These are phyloP conservation scores for Pristionchus arcanus DNA, from an alignment of 2,888 invertebrate species.

Conservation along the genomic window DNA sequence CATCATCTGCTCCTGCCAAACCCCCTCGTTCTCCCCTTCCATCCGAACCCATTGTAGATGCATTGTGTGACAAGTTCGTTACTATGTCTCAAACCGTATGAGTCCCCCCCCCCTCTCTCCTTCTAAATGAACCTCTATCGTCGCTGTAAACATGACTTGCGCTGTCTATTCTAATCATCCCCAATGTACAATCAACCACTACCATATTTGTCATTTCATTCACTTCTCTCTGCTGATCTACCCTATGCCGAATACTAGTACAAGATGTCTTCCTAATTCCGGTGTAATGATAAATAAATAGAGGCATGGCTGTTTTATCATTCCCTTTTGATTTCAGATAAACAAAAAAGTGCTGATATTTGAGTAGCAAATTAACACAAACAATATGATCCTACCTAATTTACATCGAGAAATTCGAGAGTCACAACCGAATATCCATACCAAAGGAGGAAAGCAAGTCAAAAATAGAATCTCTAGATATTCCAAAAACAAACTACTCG, in stretches of 20 bases:
- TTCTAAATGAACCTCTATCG: neutral
- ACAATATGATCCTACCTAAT: constrained; percentile 11
- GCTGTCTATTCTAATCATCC: neutral
- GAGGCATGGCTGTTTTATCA: neutral
- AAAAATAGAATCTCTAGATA: constrained; percentile 22
- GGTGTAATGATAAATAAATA: neutral
- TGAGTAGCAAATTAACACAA: constrained; percentile 32
- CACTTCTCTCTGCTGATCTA: constrained; percentile 39
- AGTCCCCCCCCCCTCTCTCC: neutral
- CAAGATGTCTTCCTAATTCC: neutral
- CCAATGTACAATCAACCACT: constrained; percentile 1
- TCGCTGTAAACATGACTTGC: constrained; percentile 24
- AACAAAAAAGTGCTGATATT: neutral
- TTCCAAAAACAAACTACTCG: constrained; percentile 13
- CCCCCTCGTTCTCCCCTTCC: constrained; percentile 7
- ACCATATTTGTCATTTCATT: constrained; percentile 44
- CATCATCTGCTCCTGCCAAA: constrained; percentile 43
- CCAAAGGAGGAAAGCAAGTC: neutral
- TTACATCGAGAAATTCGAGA: constrained; percentile 24
- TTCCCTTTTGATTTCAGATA: constrained; percentile 3
- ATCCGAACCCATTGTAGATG: constrained; percentile 22
- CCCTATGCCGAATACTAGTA: constrained; percentile 29
- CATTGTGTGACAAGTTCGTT: constrained; percentile 64
- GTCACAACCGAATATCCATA: constrained; percentile 5
- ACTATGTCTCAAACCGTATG: constrained; percentile 72